Base-by-base conservation (phyloP, 2,797 vertebrate genomes). In the Chrosomus eos region DNA sequence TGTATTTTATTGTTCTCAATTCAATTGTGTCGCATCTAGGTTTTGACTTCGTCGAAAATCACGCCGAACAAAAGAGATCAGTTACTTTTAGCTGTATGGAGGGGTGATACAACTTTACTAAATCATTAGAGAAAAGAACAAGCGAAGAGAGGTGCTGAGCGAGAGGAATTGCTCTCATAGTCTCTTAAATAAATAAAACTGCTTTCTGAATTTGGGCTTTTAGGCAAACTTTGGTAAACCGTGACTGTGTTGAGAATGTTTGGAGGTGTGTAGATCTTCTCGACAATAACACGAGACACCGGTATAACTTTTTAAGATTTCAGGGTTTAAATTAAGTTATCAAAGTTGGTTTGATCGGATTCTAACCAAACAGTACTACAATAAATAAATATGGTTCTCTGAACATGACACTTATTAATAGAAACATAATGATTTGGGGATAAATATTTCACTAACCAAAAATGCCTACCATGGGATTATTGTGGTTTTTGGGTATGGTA, bases 61-160 rank as follows among this genome's bases (percentile, higher is more conserved):
- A 13, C 21, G 62, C 43, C 33, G 28, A 80, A 67, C 26, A 80
- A 80, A 67, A 80, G 19, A 80, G 64, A 36, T n/a, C 7, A 43
- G 5, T 28, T 36, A 19, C 18, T 80, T 4, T 48, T 36, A 31
- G 60, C 18, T 51, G 43, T 51, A 31, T 53, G 21, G 62, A 36
- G 78, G 62, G 78, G 68, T 53, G 78, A 18, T 26, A 28, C 36
- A 62, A 26, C 2, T 66, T 67, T 10, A 23, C 13, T 14, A n/a
- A 19, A 19, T 13, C 28, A 19, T 36, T 53, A 38, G 45, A 51
- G 6, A 48, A 80, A 14, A n/a, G 60, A 64, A 48, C 58, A 51
- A 48, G 43, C 21, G 36, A 60, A 28, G 8, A 43, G n/a, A 21
- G 75, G 2, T 3, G 21, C n/a, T n/a, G 31, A 40, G 11, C 53